Conservation (phyloP, 53 echinoderm and acorn worm genomes). For the Arbacia lixula region DNA sequence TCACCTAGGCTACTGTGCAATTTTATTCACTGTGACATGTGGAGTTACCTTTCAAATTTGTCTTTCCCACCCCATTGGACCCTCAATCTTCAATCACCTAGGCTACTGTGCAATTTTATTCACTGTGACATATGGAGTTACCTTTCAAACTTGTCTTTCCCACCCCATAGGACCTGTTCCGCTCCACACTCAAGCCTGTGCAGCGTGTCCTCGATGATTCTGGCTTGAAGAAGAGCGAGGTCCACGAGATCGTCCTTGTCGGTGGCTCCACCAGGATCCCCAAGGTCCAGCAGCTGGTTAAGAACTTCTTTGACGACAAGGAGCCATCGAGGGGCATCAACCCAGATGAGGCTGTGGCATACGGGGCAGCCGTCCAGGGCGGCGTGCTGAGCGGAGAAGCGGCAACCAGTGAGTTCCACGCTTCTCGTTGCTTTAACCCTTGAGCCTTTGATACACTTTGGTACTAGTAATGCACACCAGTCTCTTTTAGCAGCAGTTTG, state of each 20-base stretch:
- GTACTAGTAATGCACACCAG: no score
- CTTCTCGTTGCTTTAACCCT: no score
- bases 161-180: constrained; percentile 85
- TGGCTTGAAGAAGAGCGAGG: constrained; percentile 77
- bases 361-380: constrained; percentile 97
- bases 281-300: constrained; percentile 89
- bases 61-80: constrained; percentile 59
- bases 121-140: no score
- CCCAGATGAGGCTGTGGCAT: constrained; percentile 99
- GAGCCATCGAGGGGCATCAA: constrained; percentile 99
- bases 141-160: neutral
- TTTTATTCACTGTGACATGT: no score
- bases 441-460: no score
- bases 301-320: constrained; percentile 83
- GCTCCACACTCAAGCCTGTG: constrained; percentile 90
- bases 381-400: constrained; percentile 96
- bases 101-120: no score
- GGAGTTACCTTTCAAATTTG: neutral
- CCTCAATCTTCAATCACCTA: no score
- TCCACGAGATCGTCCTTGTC: constrained; percentile 95
- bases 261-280: constrained; percentile 99
- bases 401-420: constrained; percentile 91
- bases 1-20: no score
- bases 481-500: no score
- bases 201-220: constrained; percentile 85